These are phyloP conservation scores for Verasper variegatus DNA, from an alignment of 2,113 vertebrate species.

Conservation along the genomic window DNA sequence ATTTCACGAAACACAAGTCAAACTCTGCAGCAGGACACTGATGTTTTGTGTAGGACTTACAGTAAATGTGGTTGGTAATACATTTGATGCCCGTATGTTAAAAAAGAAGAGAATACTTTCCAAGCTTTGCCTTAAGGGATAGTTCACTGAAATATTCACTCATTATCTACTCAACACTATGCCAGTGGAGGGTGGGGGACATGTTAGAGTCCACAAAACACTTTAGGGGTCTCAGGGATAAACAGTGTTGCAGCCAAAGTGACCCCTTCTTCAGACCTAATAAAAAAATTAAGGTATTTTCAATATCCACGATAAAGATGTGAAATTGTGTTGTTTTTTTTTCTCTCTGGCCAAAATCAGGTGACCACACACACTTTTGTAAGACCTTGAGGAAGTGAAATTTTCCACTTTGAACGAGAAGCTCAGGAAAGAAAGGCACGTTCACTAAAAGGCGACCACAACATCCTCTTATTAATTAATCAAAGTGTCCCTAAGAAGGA, in stretches of 20 bases:
- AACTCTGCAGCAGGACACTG: neutral
- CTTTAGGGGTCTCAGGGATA: no score
- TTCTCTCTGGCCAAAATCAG: conserved; percentile 4
- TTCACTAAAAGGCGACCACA: conserved; percentile 20
- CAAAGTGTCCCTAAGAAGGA: conserved; percentile 6
- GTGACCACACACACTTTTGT: neutral
- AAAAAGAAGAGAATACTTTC: neutral
- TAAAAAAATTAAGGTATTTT: conserved; percentile 17
- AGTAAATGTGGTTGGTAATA: neutral
- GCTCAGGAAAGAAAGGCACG: conserved; percentile 22
- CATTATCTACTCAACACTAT: no score
- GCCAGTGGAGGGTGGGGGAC: no score
- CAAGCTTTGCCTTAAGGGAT: neutral
- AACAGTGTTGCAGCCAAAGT: no score
- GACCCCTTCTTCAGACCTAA: no score
- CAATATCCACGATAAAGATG: conserved; percentile 19
- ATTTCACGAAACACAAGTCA: neutral
- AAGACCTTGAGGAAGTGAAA: conserved; percentile 48
- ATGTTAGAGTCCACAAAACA: no score
- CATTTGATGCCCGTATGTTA: neutral
- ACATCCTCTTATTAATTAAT: conserved; percentile 17
- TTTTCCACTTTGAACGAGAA: conserved; percentile 20
- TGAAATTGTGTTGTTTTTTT: no score
- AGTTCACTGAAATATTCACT: no score
- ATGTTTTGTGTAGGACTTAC: neutral